Base-by-base conservation (phyloP, 2,113 vertebrate genomes). In the Deroptyus accipitrinus region DNA sequence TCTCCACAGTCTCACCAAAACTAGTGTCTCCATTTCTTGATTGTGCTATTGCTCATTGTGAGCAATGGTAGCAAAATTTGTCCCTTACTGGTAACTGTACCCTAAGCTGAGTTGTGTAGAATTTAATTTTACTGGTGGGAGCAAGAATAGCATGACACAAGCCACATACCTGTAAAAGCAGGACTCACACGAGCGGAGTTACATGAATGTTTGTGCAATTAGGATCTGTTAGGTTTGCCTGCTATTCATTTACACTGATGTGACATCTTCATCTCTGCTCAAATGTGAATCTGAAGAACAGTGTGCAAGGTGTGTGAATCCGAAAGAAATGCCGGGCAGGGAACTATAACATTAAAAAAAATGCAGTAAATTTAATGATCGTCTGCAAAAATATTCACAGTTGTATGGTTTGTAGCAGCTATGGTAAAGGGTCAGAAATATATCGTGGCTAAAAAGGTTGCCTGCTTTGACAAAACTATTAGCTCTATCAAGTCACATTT, bases 361-460 rank as follows among this genome's bases (percentile, higher is more conserved):
- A 42, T 48, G 1, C 30, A 82, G 24, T n/a, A 44, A 54, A 82
- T 20, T 8, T 7, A 61, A 8, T 4, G 31, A 35, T 42, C 13
- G 28, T 67, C 7, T 70, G 48, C 5, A 42, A 54, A 81, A 37
- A 48, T 24, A 55, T 5, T 93, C 92, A 92, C 95, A 92, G 88
- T 88, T 3, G 6, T 52, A 37, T 39, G 76, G 82, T 57, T 55
- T 41, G 24, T 75, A 97, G 95, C 95, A 96, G 95, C 90, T 93
- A 7, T 52, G 64, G 35, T 41, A 25, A 82, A 67, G 57, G 88
- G 49, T 68, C 80, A 86, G 85, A 83, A 90, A 86, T 30, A 75
- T 23, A 10, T 1, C 18, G 55, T 67, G 68, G 92, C 52, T 79
- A 66, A 80, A 93, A 75, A 41, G 41, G 80, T 68, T 61, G 48